phyloP scores from a whole-genome alignment of 2,113 vertebrate species.

The Hystrix cristata region DNA sequence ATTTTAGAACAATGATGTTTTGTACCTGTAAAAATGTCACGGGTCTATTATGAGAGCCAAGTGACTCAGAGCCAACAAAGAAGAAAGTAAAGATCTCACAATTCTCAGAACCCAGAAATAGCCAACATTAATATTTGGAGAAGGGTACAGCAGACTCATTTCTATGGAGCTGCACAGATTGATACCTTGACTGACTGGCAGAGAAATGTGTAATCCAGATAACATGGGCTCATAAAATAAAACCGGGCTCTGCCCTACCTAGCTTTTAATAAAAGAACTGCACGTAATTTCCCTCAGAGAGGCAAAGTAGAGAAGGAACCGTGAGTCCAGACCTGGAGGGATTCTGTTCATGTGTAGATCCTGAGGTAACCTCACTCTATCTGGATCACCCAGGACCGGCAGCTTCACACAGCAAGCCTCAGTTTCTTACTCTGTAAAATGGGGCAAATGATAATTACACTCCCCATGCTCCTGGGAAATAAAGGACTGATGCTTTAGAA shows the following conservation, averaged over 20 bases:
- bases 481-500: fast-evolving
- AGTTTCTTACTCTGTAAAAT: neutral
- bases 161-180: too few relatives aligned
- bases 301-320: fast-evolving
- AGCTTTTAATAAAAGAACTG: neutral
- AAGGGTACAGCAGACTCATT: neutral
- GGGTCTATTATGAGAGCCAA: neutral
- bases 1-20: neutral
- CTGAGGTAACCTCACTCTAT: fast-evolving
- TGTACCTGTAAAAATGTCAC: neutral
- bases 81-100: neutral
- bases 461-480: too few relatives aligned
- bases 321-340: too few relatives aligned
- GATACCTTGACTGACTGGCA: neutral
- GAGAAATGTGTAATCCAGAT: neutral
- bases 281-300: neutral
- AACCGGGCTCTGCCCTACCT: neutral
- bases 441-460: fast-evolving
- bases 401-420: neutral
- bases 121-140: neutral
- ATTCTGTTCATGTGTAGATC: fast-evolving
- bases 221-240: neutral
- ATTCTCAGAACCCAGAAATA: slow-evolving; percentile 15
- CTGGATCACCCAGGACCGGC: fast-evolving
- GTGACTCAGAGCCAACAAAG: slow-evolving; percentile 11